phyloP scores from a whole-genome alignment of 2,113 vertebrate species.

The Triplophysa siluroides region DNA sequence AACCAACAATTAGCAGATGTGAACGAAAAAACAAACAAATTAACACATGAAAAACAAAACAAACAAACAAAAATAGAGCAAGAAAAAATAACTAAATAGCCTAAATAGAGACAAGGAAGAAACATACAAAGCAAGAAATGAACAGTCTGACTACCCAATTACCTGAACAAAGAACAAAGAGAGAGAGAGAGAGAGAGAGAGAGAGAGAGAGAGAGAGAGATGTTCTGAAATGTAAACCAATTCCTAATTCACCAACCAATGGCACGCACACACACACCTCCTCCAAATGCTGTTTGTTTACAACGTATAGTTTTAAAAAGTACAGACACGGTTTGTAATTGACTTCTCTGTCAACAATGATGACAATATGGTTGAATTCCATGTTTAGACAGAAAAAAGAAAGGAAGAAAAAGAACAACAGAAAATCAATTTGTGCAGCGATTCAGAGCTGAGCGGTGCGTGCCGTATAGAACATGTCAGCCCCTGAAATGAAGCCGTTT shows the following conservation, averaged over 20 bases:
- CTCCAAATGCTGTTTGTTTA: background rate
- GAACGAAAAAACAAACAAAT: background rate
- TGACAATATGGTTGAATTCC: conserved; percentile 47
- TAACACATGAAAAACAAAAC: background rate
- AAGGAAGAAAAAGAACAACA: conserved; percentile 10
- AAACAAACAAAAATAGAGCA: background rate
- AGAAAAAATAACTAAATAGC: background rate
- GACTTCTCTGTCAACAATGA: conserved; percentile 43
- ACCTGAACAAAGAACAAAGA: background rate
- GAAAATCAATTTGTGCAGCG: conserved; percentile 56
- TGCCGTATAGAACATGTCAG: conserved; percentile 59
- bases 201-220: background rate
- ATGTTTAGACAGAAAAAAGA: conserved; percentile 46
- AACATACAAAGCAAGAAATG: background rate
- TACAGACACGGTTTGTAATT: conserved; percentile 5
- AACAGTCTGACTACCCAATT: background rate
- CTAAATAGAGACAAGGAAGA: background rate
- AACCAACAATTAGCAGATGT: background rate
- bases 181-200: background rate
- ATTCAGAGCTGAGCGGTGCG: conserved; percentile 43
- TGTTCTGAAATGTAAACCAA: background rate
- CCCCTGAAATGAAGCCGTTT: conserved; percentile 73
- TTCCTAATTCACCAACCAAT: background rate
- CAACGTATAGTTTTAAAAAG: conserved; percentile 9
- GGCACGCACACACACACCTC: background rate